phyloP scores from a whole-genome alignment of 2,888 invertebrate species.

The Drosophila lutescens region DNA sequence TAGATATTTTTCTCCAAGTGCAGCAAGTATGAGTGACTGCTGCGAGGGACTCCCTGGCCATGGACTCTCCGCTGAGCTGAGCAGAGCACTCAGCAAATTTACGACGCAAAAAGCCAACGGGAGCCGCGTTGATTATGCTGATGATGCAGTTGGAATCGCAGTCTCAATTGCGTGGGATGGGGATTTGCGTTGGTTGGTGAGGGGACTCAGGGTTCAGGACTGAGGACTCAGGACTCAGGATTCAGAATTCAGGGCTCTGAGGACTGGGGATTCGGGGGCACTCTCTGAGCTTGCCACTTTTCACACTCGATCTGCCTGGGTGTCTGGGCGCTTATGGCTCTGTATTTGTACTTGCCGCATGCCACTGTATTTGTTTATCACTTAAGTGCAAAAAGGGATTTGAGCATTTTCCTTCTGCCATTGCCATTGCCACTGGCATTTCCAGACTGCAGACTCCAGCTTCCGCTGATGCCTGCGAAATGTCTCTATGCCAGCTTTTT shows the following conservation, averaged over 20 bases:
- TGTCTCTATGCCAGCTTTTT: conserved; percentile 30
- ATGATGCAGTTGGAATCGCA: conserved; percentile 71
- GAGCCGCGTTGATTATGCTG: conserved; percentile 77
- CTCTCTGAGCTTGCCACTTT: conserved; percentile 69
- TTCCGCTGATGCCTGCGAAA: conserved; percentile 54
- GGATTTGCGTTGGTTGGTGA: neutral
- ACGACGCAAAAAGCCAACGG: conserved; percentile 75
- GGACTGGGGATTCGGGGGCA: conserved; percentile 6
- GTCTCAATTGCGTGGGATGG: conserved; percentile 34
- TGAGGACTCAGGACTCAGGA: neutral
- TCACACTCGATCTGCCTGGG: conserved; percentile 70
- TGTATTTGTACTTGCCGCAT: conserved; percentile 58
- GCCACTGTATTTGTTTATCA: conserved; percentile 78
- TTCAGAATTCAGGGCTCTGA: neutral
- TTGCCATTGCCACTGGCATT: conserved; percentile 39
- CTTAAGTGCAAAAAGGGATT: conserved; percentile 77
- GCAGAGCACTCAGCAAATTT: conserved; percentile 76
- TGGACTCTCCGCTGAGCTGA: conserved; percentile 35
- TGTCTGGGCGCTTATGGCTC: conserved; percentile 43
- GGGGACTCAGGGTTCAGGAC: conserved; percentile 4
- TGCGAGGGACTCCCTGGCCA: conserved; percentile 31
- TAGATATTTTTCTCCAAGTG: conserved; percentile 13
- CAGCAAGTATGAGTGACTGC: conserved; percentile 20
- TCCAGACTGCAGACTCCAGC: conserved; percentile 55
- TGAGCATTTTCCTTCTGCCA: conserved; percentile 44